phyloP scores from a whole-genome alignment of 2,888 invertebrate species.

The Rhagium mordax region DNA sequence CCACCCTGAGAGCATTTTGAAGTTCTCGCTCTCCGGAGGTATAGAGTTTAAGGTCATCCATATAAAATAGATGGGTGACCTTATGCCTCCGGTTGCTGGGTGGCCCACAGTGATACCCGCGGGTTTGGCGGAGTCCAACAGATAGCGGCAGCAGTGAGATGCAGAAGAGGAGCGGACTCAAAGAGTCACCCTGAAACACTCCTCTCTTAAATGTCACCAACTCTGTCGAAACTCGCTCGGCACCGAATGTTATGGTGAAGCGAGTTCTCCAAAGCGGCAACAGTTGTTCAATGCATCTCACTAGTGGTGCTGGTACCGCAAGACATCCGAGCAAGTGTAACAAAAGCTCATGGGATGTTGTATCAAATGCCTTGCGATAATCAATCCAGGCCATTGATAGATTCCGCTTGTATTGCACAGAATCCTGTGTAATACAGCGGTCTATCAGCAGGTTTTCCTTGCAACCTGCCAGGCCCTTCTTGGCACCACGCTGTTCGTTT shows the following conservation, averaged over 20 bases:
- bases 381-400: neutral
- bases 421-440: neutral
- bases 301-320: neutral
- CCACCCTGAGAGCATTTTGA: neutral
- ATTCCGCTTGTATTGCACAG: neutral
- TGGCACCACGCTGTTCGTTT: neutral
- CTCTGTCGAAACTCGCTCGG: neutral
- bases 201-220: neutral
- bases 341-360: neutral
- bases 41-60: neutral
- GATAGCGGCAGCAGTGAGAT: neutral
- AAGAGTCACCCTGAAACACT: neutral
- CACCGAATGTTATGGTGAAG: neutral
- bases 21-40: neutral
- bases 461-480: neutral
- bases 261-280: neutral
- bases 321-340: neutral
- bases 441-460: constrained; percentile 9
- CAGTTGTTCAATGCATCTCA: neutral
- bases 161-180: neutral
- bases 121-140: neutral
- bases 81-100: neutral
- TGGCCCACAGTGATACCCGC: neutral
- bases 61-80: constrained; percentile 1
- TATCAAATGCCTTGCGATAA: constrained; percentile 12